phyloP scores from a whole-genome alignment of 2,113 vertebrate genomes.

The Peromyscus polionotus region DNA sequence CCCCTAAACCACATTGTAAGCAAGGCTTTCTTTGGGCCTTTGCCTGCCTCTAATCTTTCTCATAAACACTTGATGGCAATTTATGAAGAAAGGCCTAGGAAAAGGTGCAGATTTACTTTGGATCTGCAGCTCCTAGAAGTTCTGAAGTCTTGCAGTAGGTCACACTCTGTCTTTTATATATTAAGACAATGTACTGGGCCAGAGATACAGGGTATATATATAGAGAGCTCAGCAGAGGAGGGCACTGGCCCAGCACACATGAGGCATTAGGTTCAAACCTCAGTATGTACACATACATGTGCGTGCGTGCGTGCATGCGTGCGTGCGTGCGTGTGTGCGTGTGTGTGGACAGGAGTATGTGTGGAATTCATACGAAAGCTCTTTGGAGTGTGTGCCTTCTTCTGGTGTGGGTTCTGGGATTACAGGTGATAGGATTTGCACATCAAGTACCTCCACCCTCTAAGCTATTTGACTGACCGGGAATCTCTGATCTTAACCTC shows the following conservation, averaged over 20 bases:
- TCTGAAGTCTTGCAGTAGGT: background rate
- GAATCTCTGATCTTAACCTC: background rate
- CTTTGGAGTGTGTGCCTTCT: background rate
- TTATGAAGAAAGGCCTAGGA: background rate
- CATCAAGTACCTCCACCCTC: background rate
- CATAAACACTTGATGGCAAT: background rate
- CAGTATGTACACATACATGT: too few species aligned
- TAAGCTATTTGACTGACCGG: background rate
- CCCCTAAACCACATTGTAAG: background rate
- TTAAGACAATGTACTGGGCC: background rate
- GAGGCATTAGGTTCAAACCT: background rate
- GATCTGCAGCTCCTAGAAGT: background rate
- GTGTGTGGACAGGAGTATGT: too few species aligned
- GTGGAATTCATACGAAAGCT: background rate
- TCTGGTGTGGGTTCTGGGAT: background rate
- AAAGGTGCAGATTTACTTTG: background rate
- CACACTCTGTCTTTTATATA: background rate
- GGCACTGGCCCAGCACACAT: background rate
- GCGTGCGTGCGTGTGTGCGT: background rate
- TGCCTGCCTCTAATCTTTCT: constrained; percentile 17
- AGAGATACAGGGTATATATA: background rate
- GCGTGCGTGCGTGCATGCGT: background rate
- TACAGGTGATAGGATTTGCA: background rate
- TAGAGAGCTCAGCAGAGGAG: too few species aligned
- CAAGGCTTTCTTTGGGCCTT: background rate